These are phyloP conservation scores for Mechanitis messenoides DNA, from an alignment of 2,888 invertebrate genomes.

Conservation along the genomic window DNA sequence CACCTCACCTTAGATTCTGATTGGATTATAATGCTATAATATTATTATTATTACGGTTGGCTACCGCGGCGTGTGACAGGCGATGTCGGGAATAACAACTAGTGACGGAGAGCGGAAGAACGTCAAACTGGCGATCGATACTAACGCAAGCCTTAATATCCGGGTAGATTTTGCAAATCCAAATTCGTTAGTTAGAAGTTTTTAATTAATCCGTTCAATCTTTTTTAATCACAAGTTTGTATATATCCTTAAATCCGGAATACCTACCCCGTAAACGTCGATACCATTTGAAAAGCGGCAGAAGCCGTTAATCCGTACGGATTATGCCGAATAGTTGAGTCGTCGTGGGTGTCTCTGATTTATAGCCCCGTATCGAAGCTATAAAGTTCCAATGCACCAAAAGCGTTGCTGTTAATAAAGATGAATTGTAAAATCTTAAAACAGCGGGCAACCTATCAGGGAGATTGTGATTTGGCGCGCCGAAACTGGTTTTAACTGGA, in stretches of 20 bases:
- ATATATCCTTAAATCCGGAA: not conserved
- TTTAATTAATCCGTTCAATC: slow-evolving; percentile 10
- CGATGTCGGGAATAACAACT: slow-evolving; percentile 64
- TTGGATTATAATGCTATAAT: slow-evolving; percentile 75
- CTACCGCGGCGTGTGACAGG: slow-evolving; percentile 63
- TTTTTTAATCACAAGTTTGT: not conserved
- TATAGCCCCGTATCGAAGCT: slow-evolving; percentile 44
- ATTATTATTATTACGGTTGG: slow-evolving; percentile 69
- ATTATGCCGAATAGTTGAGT: slow-evolving; percentile 43
- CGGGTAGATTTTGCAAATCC: slow-evolving; percentile 24
- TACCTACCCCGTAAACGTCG: slow-evolving; percentile 26
- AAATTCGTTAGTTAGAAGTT: slow-evolving; percentile 12
- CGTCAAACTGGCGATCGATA: slow-evolving; percentile 26
- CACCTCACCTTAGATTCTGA: slow-evolving; percentile 64
- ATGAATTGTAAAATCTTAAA: slow-evolving; percentile 29
- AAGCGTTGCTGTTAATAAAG: slow-evolving; percentile 35
- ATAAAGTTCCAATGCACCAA: slow-evolving; percentile 51
- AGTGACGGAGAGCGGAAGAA: slow-evolving; percentile 34
- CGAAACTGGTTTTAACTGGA: slow-evolving; percentile 32
- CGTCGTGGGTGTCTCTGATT: slow-evolving; percentile 68
- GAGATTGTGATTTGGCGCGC: slow-evolving; percentile 29
- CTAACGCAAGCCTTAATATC: slow-evolving; percentile 30
- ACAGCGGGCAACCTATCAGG: slow-evolving; percentile 23
- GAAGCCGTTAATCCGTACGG: slow-evolving; percentile 48
- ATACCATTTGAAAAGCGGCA: slow-evolving; percentile 42